Evolutionary conservation across 2,888 invertebrate species (phyloP), one percentile per base, ranked within the genome.

Genomic region (Opisthograptis luteolata): DNA sequence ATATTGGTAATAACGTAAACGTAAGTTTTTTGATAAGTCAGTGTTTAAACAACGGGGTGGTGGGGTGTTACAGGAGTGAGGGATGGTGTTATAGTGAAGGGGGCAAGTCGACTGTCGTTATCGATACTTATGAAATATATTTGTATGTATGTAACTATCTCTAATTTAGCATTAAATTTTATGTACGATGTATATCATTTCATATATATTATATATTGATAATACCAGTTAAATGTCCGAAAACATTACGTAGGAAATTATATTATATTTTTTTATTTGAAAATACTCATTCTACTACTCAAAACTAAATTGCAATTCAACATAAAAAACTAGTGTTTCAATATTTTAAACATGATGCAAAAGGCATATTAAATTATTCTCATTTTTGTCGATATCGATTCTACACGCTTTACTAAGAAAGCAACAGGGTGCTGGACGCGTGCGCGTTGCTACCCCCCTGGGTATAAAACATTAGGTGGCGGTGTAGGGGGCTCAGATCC

Each of bases 1-100:
- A 79, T 83, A 80, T 79, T 79, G 71, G 79, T 73, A 78, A 81
- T 75, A 84, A 86, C 75, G 84, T 83, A 83, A 87, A 84, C 87
- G 82, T 88, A 89, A 88, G 88, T 88, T 89, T 89, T 88, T 88
- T 89, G 88, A 87, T 87, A 88, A 89, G 87, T 87, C 87, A 85
- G 84, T 88, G 82, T 86, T 88, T 87, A 87, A 89, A 84, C 83
- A 87, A 79, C 76, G 73, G 83, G 83, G 82, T 61, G 84, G 79
- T 66, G 74, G 80, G 76, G 79, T 66, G 76, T 81, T 85, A 86
- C 87, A 87, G 79, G 81, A 84, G 66, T 77, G 84, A 73, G 84
- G 73, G 68, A 66, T 72, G 71, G 61, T 56, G 3, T 35, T 10
- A n/a, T 72, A 86, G 79, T 74, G 81, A 73, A 40, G 75, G 40